Evolutionary conservation across 1,140 invertebrate genomes (phyloP).

Genomic region (Heliconius eleuchia): DNA sequence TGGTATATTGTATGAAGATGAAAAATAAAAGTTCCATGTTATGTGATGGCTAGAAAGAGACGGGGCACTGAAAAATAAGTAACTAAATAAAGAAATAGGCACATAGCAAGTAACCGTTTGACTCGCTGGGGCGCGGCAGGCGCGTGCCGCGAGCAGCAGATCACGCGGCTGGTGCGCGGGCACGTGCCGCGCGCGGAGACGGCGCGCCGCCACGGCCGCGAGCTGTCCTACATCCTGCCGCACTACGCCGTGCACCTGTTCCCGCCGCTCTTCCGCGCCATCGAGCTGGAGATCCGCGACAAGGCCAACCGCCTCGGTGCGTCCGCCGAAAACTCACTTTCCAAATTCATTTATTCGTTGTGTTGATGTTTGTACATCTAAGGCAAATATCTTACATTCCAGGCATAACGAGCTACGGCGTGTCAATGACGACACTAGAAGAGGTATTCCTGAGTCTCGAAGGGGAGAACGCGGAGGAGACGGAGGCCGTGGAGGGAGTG

Average conservation of each 20-base stretch:
- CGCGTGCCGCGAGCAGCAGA: constrained; percentile 82
- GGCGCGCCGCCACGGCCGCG: constrained; percentile 86
- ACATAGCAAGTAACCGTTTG: no score
- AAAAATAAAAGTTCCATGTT: no score
- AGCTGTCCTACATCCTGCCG: constrained; percentile 89
- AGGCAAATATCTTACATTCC: not conserved
- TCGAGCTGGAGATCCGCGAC: constrained; percentile 88
- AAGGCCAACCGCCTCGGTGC: constrained; percentile 82
- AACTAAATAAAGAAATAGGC: no score
- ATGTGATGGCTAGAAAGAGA: no score
- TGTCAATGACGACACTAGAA: constrained; percentile 96
- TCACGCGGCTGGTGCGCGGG: constrained; percentile 84
- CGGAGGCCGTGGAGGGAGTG: constrained; percentile 86
- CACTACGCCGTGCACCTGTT: constrained; percentile 88
- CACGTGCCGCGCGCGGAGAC: constrained; percentile 87
- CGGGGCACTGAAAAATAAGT: no score
- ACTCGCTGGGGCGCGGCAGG: constrained; percentile 43
- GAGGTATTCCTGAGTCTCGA: constrained; percentile 92
- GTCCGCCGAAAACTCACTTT: no score
- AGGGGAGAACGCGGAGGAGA: constrained; percentile 85
- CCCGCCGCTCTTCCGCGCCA: constrained; percentile 86
- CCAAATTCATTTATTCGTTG: no score
- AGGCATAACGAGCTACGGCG: constrained; percentile 93
- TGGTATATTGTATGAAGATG: no score
- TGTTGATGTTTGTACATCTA: no score